Evolutionary conservation across 1,140 invertebrate species (phyloP).

Genomic region (Matsumurasca onukii): DNA sequence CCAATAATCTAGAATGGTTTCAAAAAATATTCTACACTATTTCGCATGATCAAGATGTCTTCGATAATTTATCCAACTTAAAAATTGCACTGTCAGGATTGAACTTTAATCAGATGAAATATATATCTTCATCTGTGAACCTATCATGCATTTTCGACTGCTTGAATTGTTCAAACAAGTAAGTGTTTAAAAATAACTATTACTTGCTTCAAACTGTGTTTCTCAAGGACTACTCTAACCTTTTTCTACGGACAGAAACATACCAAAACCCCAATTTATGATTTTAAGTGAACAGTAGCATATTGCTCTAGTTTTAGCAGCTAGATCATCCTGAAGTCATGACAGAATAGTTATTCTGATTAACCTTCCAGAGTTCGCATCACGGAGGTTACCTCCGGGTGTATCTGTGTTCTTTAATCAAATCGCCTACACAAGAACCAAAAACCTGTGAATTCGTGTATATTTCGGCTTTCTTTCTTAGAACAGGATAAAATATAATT

Average conservation of each 20-base stretch:
- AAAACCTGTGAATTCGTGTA: too few relatives aligned
- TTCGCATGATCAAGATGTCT: constrained; percentile 23
- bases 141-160: constrained; percentile 33
- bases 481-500: too few relatives aligned
- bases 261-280: neutral
- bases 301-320: neutral
- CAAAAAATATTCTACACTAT: constrained; percentile 10
- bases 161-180: constrained; percentile 34
- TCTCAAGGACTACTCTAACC: neutral
- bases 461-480: too few relatives aligned
- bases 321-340: neutral
- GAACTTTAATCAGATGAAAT: constrained; percentile 15
- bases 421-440: too few relatives aligned
- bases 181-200: constrained; percentile 24
- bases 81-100: constrained; percentile 29
- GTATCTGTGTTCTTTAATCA: too few relatives aligned
- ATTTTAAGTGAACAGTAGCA: neutral
- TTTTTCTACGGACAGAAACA: neutral
- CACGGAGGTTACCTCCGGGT: too few relatives aligned
- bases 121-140: constrained; percentile 4
- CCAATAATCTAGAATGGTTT: constrained; percentile 15
- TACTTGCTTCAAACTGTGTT: constrained; percentile 10
- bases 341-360: neutral
- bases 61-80: constrained; percentile 30
- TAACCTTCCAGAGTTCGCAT: too few relatives aligned